Percentiles rank a stretch among this genome's conserved stretches.
Evolutionary conservation across 2,888 invertebrate species (phyloP).

Genomic region (Mycalesis mineus): DNA sequence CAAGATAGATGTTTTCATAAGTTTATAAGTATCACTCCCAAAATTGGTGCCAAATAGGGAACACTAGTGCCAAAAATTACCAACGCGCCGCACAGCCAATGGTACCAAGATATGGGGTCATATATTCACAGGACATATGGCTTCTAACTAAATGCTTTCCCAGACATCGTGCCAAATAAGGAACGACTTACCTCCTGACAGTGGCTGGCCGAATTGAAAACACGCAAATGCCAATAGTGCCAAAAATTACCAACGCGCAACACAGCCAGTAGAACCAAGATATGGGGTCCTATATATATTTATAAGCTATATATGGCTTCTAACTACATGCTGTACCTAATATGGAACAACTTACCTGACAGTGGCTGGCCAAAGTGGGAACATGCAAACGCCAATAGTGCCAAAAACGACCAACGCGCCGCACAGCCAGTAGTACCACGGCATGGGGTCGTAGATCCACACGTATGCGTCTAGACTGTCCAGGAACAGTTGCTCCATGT

Average conservation of each 20-base stretch:
- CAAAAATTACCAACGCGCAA: too few species aligned
- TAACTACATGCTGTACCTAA: too few species aligned
- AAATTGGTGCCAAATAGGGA: too few species aligned
- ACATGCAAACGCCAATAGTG: slow-evolving; percentile 96
- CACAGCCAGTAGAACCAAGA: slow-evolving; percentile 96
- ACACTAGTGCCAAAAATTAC: too few species aligned
- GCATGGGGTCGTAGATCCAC: slow-evolving; percentile 98
- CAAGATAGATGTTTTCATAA: too few species aligned
- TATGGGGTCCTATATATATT: slow-evolving; percentile 98
- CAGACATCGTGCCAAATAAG: too few species aligned
- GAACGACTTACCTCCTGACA: slow-evolving; percentile 80
- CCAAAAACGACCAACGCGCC: slow-evolving; percentile 94
- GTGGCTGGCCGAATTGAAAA: slow-evolving; percentile 99
- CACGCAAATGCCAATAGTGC: slow-evolving; percentile 96
- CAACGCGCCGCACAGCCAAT: slow-evolving; percentile 96
- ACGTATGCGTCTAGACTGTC: slow-evolving; percentile 97
- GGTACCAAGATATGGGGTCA: slow-evolving; percentile 96
- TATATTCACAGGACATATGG: slow-evolving; percentile 99
- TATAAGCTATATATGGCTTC: too few species aligned
- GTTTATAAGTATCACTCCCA: too few species aligned
- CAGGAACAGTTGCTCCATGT: slow-evolving; percentile 94
- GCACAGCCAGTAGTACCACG: slow-evolving; percentile 94
- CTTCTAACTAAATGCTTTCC: too few species aligned
- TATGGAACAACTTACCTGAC: slow-evolving; percentile 79
- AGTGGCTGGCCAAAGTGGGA: slow-evolving; percentile 98